Evolutionary conservation across 2,888 invertebrate genomes (phyloP).

Genomic region (Laothoe populi): DNA sequence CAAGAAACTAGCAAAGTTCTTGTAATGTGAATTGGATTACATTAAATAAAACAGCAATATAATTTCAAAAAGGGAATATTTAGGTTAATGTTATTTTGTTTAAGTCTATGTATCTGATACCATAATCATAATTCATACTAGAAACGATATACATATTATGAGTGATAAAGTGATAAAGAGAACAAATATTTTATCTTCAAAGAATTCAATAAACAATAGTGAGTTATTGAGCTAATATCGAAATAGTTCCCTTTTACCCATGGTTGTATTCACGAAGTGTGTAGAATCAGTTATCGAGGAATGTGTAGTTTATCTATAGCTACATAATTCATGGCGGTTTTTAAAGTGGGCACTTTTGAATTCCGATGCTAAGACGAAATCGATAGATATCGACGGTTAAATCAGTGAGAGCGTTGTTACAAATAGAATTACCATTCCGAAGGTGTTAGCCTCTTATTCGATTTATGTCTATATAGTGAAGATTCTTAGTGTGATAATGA

Average conservation of each 20-base stretch:
- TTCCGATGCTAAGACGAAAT: conserved; percentile 43
- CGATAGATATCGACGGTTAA: conserved; percentile 43
- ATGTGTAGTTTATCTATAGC: background rate
- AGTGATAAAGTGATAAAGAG: background rate
- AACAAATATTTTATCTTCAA: background rate
- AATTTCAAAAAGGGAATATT: no score
- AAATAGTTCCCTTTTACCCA: background rate
- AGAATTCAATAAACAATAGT: background rate
- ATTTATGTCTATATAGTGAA: no score
- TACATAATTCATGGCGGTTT: conserved; percentile 11
- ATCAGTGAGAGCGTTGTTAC: conserved; percentile 48
- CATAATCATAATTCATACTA: no score
- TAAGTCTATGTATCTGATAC: no score
- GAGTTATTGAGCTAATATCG: background rate
- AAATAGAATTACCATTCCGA: conserved; percentile 26
- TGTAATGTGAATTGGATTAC: no score
- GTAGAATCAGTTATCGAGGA: background rate
- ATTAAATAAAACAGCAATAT: no score
- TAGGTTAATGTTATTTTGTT: no score
- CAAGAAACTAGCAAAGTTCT: no score
- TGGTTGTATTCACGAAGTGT: background rate
- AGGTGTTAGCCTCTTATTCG: no score
- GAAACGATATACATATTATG: background rate
- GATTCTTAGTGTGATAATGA: no score
- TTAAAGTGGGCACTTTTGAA: conserved; percentile 29